phyloP scores from a whole-genome alignment of 2,888 invertebrate species.

The Hypercompe scribonia region DNA sequence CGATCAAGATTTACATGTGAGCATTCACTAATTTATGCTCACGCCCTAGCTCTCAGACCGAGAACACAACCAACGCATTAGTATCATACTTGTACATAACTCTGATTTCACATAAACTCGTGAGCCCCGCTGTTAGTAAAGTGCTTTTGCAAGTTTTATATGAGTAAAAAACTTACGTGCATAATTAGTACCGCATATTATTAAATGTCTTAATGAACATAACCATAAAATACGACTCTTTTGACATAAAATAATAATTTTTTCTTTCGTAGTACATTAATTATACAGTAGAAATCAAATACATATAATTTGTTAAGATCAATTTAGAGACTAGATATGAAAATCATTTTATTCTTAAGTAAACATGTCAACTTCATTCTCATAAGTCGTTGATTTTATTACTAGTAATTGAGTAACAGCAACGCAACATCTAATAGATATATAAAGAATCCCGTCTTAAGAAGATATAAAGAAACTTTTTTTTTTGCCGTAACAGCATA shows the following conservation, averaged over 20 bases:
- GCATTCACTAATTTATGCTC: conserved; percentile 27
- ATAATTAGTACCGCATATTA: conserved; percentile 41
- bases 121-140: conserved; percentile 28
- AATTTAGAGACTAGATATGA: background rate
- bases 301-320: background rate
- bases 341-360: background rate
- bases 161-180: conserved; percentile 26
- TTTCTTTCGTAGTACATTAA: conserved; percentile 31
- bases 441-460: background rate
- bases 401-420: background rate
- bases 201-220: conserved; percentile 53
- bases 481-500: no score
- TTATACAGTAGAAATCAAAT: background rate
- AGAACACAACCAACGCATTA: conserved; percentile 40
- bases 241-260: no score
- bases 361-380: background rate
- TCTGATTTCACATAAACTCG: conserved; percentile 18
- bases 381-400: background rate
- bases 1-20: conserved; percentile 22
- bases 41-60: conserved; percentile 27
- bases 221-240: conserved; percentile 67
- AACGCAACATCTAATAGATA: background rate
- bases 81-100: conserved; percentile 12
- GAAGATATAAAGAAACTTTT: no score
- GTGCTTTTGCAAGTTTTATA: conserved; percentile 42